A percentile compares a stretch with the other conserved stretches of the same genome.
phyloP scores from a whole-genome alignment of 2,797 vertebrate genomes.

The Pteropus rufus region DNA sequence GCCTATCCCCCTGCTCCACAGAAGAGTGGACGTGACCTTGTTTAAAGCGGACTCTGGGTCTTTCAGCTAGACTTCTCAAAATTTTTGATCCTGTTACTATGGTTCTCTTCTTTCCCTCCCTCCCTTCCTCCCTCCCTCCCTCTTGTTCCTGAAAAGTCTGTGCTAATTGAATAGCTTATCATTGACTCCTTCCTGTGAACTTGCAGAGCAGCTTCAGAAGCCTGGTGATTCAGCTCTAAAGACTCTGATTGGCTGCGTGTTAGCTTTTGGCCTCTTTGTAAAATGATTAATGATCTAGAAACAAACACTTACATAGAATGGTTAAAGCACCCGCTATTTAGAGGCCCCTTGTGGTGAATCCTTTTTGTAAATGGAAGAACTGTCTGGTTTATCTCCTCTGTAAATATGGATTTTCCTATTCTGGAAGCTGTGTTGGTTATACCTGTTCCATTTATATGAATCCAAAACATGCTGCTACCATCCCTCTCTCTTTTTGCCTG shows the following conservation, averaged over 20 bases:
- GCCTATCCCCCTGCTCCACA: accelerated
- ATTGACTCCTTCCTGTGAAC: background rate
- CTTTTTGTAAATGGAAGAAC: slow-evolving; percentile 57
- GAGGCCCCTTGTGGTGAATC: slow-evolving; percentile 48
- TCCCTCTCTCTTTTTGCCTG: background rate
- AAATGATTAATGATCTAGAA: slow-evolving; percentile 58
- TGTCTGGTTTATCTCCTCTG: slow-evolving; percentile 31
- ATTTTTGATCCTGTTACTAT: background rate
- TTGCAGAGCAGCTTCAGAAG: background rate
- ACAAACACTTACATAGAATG: slow-evolving; percentile 35
- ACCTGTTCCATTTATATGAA: slow-evolving; percentile 24
- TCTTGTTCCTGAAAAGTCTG: slow-evolving; percentile 5
- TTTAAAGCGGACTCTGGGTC: background rate
- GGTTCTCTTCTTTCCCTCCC: background rate
- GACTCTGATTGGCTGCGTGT: background rate
- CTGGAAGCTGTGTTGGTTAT: background rate
- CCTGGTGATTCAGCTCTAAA: background rate
- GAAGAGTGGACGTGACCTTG: background rate
- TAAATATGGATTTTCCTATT: slow-evolving; percentile 52
- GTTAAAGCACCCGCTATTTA: slow-evolving; percentile 1
- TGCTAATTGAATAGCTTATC: background rate
- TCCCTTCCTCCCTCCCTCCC: background rate
- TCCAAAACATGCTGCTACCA: background rate
- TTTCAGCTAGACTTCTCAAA: background rate
- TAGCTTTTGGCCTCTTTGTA: slow-evolving; percentile 45